These are phyloP conservation scores for Chamaea fasciata DNA, from an alignment of 2,113 vertebrate species.

Conservation along the genomic window DNA sequence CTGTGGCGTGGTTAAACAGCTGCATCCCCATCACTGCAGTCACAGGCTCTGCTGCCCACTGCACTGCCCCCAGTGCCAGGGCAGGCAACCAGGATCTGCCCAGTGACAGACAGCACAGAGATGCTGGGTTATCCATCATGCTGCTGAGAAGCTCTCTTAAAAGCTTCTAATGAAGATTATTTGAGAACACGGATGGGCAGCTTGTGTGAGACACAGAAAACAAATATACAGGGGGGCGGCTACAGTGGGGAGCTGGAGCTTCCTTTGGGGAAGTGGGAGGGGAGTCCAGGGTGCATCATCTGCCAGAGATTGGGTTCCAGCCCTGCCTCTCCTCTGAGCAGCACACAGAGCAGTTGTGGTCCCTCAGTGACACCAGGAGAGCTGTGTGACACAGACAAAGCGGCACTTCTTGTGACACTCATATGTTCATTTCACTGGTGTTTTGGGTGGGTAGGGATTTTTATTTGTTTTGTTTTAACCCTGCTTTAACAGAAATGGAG, in stretches of 20 bases:
- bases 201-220: not conserved
- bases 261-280: not conserved
- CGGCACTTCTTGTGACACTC: not conserved
- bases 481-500: not conserved
- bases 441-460: no score
- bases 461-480: not conserved
- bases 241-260: rapidly evolving
- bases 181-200: not conserved
- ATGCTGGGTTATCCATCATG: not conserved
- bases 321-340: not conserved
- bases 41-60: not conserved
- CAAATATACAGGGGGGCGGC: rapidly evolving
- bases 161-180: not conserved
- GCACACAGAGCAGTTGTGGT: not conserved
- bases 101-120: not conserved
- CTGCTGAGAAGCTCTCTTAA: not conserved
- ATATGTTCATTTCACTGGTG: not conserved
- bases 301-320: not conserved
- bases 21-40: slow-evolving; percentile 4
- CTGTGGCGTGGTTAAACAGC: slow-evolving; percentile 25
- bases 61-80: not conserved
- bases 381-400: not conserved
- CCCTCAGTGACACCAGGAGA: not conserved
- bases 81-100: not conserved
- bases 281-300: not conserved